phyloP scores from a whole-genome alignment of 2,888 invertebrate genomes.

The Eutolmus rufibarbis region DNA sequence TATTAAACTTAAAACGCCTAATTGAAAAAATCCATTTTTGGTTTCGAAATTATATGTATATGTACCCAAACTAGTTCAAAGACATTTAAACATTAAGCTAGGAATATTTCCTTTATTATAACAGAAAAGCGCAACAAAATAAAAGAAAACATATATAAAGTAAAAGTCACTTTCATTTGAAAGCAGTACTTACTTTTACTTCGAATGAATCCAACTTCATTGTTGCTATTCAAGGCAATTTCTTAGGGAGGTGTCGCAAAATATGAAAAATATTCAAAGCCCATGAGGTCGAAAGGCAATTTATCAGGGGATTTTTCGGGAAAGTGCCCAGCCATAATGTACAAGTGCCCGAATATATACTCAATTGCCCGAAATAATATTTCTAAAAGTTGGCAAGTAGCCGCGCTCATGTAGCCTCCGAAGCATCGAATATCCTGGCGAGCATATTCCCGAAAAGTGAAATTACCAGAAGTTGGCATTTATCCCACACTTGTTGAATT shows the following conservation, averaged over 20 bases:
- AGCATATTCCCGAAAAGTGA: constrained; percentile 13
- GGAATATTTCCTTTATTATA: no score
- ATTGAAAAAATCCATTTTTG: no score
- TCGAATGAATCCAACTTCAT: not conserved
- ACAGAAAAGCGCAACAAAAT: no score
- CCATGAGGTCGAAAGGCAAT: not conserved
- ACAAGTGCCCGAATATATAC: not conserved
- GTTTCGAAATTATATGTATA: no score
- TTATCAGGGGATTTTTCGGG: not conserved
- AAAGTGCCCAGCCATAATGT: not conserved
- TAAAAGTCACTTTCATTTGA: not conserved
- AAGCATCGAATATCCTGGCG: not conserved
- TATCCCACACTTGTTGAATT: constrained; percentile 26
- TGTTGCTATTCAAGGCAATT: not conserved
- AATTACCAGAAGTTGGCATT: constrained; percentile 30
- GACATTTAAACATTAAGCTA: no score
- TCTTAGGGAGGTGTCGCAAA: not conserved
- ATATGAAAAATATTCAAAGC: not conserved
- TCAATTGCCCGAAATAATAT: constrained; percentile 1
- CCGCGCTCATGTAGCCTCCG: not conserved
- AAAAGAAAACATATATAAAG: no score
- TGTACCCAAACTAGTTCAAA: no score
- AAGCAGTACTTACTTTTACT: not conserved
- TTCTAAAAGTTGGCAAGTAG: constrained; percentile 14
- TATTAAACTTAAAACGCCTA: no score